Evolutionary conservation across 1,140 invertebrate genomes (phyloP).

Genomic region (Coenobita brevimanus): DNA sequence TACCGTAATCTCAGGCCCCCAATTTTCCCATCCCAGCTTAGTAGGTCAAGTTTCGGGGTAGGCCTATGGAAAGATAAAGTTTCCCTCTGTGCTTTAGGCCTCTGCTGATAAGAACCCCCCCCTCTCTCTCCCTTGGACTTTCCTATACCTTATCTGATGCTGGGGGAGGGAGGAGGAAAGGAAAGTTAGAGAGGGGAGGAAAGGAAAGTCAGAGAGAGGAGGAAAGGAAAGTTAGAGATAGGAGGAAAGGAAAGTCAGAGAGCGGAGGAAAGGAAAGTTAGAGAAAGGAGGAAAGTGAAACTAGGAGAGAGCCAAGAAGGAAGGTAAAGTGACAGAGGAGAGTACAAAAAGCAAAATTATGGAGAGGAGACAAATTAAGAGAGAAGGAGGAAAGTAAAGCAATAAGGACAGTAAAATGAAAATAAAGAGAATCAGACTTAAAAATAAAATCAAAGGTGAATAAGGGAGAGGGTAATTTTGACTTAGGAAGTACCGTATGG

Average conservation of each 20-base stretch:
- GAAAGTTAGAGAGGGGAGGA: not conserved
- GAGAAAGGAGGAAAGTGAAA: not conserved
- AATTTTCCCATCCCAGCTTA: too few relatives aligned
- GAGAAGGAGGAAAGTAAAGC: not conserved
- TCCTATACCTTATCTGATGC: too few relatives aligned
- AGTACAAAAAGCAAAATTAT: too few relatives aligned
- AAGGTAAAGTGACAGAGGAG: too few relatives aligned
- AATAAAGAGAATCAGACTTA: not conserved
- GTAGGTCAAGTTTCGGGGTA: too few relatives aligned
- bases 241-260: not conserved
- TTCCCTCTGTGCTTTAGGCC: too few relatives aligned
- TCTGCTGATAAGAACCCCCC: not conserved
- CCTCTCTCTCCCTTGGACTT: not conserved
- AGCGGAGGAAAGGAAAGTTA: not conserved
- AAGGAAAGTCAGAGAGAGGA: not conserved
- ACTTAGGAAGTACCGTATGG: not conserved
- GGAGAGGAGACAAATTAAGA: not conserved
- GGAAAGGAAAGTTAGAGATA: not conserved
- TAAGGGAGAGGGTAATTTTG: not conserved
- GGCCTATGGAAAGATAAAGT: too few relatives aligned
- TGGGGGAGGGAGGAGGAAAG: not conserved
- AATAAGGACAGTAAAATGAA: not conserved
- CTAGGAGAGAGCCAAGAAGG: too few relatives aligned
- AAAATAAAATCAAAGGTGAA: not conserved
- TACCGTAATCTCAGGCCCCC: too few relatives aligned